Conservation (phyloP, 2,113 vertebrate genomes). For the Agelaius tricolor region DNA sequence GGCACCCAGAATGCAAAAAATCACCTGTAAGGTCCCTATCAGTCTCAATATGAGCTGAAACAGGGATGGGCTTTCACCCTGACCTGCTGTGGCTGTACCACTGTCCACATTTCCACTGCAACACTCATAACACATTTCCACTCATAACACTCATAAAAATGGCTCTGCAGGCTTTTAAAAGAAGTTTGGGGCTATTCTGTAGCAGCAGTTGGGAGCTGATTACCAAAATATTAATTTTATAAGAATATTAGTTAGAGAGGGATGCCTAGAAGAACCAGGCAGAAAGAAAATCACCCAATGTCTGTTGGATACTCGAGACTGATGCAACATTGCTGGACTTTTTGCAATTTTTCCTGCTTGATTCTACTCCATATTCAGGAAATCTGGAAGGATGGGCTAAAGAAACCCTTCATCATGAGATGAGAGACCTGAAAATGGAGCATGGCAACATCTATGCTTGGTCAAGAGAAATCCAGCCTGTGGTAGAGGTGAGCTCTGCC, state of each 20-base stretch:
- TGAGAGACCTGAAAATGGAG: background rate
- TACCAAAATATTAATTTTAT: background rate
- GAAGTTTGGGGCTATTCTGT: background rate
- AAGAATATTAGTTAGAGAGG: background rate
- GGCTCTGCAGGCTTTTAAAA: background rate
- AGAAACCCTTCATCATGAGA: background rate
- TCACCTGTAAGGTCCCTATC: background rate
- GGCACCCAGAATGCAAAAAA: background rate
- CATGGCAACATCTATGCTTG: fast-evolving
- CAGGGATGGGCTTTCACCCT: background rate
- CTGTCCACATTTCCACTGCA: fast-evolving
- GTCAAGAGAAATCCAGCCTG: background rate
- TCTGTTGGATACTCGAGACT: background rate
- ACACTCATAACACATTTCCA: background rate
- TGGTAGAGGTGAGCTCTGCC: background rate
- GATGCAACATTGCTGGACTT: background rate
- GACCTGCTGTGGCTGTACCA: background rate
- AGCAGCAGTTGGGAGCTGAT: background rate
- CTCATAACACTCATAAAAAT: background rate
- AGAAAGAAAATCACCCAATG: background rate
- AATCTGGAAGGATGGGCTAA: background rate
- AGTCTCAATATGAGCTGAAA: background rate
- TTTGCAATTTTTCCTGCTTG: background rate
- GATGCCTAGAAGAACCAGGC: background rate
- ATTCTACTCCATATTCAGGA: background rate